phyloP scores from a whole-genome alignment of 2,797 vertebrate species.

The Cynopterus sphinx region DNA sequence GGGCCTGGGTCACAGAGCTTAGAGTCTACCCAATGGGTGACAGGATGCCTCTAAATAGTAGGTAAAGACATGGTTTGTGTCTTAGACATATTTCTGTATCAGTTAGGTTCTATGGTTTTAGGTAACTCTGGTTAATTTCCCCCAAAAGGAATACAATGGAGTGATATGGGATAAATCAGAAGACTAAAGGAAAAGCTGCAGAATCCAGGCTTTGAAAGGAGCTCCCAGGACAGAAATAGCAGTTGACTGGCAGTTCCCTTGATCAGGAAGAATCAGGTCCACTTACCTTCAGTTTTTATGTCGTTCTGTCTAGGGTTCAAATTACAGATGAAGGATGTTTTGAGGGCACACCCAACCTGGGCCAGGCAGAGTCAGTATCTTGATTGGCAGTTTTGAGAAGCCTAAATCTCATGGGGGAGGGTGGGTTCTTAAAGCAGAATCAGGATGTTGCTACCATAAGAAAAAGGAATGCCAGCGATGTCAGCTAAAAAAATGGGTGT shows the following conservation, averaged over 20 bases:
- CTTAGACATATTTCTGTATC: background rate
- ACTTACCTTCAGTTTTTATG: background rate
- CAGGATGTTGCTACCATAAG: background rate
- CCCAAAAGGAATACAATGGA: background rate
- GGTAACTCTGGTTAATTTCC: background rate
- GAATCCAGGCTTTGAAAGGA: background rate
- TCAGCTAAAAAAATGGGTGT: background rate
- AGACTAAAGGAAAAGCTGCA: background rate
- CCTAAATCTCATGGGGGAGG: background rate
- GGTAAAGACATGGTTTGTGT: background rate
- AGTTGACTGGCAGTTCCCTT: background rate
- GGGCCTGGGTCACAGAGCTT: background rate
- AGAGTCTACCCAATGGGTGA: background rate
- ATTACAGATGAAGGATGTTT: background rate
- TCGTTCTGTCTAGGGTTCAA: background rate
- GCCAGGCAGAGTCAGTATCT: background rate
- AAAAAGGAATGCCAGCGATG: background rate
- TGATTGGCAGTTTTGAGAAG: background rate
- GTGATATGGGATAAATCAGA: background rate
- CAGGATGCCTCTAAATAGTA: background rate
- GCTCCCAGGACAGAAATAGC: background rate
- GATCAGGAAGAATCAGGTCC: background rate
- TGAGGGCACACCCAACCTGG: background rate
- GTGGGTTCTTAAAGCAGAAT: constrained; percentile 7
- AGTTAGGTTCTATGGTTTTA: background rate